Evolutionary conservation across 92 coral and sea anemone genomes (phyloP).

Genomic region (Porites lobata): DNA sequence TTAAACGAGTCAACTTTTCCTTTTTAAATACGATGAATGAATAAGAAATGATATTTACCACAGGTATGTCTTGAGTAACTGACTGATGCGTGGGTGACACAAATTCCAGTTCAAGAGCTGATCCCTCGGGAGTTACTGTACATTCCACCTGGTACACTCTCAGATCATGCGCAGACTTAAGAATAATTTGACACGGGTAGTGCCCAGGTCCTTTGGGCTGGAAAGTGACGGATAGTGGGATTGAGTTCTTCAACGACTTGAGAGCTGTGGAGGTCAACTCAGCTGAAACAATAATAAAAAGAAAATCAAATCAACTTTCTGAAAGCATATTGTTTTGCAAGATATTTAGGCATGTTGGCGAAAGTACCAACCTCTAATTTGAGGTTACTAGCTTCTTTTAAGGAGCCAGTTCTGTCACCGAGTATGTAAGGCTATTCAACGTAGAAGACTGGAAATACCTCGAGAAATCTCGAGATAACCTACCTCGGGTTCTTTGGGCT

Average conservation of each 20-base stretch:
- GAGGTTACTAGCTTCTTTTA: no score
- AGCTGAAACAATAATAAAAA: not conserved
- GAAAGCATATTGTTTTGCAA: not conserved
- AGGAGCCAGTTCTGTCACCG: no score
- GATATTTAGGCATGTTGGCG: not conserved
- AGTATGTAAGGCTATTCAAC: no score
- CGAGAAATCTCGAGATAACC: no score
- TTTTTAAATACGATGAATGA: not conserved
- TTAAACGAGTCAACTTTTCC: no score
- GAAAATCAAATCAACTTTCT: not conserved
- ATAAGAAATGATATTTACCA: conserved; percentile 66
- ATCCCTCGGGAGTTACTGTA: conserved; percentile 96
- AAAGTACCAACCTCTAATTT: no score
- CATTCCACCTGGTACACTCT: conserved; percentile 97
- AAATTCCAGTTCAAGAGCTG: conserved; percentile 92
- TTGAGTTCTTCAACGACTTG: conserved; percentile 57
- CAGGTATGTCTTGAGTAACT: conserved; percentile 96
- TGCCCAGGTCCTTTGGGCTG: conserved; percentile 95
- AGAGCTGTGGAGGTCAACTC: conserved; percentile 16
- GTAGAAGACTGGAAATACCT: no score
- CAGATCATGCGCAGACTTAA: conserved; percentile 93
- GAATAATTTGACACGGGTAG: conserved; percentile 90
- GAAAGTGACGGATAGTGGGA: conserved; percentile 84
- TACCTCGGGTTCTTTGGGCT: no score
- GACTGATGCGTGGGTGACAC: conserved; percentile 96